Evolutionary conservation across 2,113 vertebrate genomes (phyloP), one percentile per base, ranked within the genome.

Genomic region (Ptychochromis oligacanthus): DNA sequence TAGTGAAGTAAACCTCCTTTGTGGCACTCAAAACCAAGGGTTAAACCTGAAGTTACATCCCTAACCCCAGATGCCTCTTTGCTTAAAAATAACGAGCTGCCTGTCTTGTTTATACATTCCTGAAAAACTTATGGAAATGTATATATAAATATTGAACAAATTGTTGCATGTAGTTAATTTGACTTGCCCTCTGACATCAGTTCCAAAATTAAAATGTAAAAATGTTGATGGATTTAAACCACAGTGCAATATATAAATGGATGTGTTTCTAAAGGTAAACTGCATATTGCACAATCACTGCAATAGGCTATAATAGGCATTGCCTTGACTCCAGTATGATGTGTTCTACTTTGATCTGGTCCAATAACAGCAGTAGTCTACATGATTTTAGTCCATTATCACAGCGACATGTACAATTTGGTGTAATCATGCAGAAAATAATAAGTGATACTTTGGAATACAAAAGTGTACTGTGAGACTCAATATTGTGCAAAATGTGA

Each of bases 361-460:
- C 22, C 70, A 65, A 6, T 38, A 49, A 81, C 52, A 59, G 52
- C 28, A 31, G 57, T 5, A 46, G 12, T 22, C 43, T 31, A 20
- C 24, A 20, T 34, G 34, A 20, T 64, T 74, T 34, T 2, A 34
- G 17, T 9, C 74, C 46, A 74, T 77, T 65, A 38, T 67, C 58
- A 31, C 14, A 2, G 7, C 26, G 24, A 24, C n/a, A 75, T 15
- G 34, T 11, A 1, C 60, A 74, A 77, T 60, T 74, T 80, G 56
- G 28, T 55, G 36, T 64, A 34, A 79, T 81, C 59, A 58, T 28
- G 46, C 43, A 60, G 57, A 49, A 86, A 75, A 86, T 56, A 56
- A 54, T 38, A 67, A 85, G 61, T 56, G n/a, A 79, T 28, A 74
- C 40, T 57, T 77, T 40, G 20, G 34, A 28, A 38, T 24, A 49